A percentile compares a stretch with the other conserved stretches of the same genome.
phyloP scores from a whole-genome alignment of 2,888 invertebrate species.

The Nomada goodeniana region DNA sequence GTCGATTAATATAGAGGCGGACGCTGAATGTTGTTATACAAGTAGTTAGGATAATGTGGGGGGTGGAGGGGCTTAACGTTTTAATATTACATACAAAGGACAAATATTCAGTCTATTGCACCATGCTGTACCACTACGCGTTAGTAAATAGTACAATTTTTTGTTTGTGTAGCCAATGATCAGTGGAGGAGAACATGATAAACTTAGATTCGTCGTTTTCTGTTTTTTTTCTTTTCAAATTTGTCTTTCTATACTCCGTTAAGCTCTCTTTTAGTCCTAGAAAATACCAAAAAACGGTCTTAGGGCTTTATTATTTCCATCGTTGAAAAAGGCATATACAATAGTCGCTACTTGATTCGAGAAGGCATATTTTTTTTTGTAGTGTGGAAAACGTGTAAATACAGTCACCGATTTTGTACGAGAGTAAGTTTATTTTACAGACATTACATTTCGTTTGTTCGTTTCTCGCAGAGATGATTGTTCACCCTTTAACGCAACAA shows the following conservation, averaged over 20 bases:
- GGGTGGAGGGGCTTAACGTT: constrained; percentile 50
- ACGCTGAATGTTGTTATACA: constrained; percentile 64
- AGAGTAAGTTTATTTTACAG: constrained; percentile 62
- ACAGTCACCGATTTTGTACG: constrained; percentile 61
- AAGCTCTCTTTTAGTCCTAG: constrained; percentile 62
- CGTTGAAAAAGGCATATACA: constrained; percentile 59
- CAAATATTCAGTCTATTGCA: constrained; percentile 66
- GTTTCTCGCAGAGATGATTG: constrained; percentile 26
- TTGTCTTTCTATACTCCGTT: constrained; percentile 28
- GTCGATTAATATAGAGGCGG: constrained; percentile 55
- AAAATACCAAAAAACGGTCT: constrained; percentile 44
- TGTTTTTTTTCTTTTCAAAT: background rate
- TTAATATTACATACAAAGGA: constrained; percentile 63
- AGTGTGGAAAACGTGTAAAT: constrained; percentile 54
- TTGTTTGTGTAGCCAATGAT: constrained; percentile 27
- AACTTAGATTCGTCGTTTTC: background rate
- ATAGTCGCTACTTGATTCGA: constrained; percentile 52
- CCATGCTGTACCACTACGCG: constrained; percentile 57
- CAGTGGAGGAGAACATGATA: constrained; percentile 45
- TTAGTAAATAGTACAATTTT: constrained; percentile 55
- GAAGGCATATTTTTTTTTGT: constrained; percentile 52
- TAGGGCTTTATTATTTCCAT: constrained; percentile 27
- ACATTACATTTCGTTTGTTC: constrained; percentile 46
- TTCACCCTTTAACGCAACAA: constrained; percentile 12
- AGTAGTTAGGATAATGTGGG: constrained; percentile 67